A percentile compares a stretch with the other conserved stretches of the same genome.
These are phyloP conservation scores for Thymelicus lineola DNA, from an alignment of 2,888 invertebrate species.

Conservation along the genomic window DNA sequence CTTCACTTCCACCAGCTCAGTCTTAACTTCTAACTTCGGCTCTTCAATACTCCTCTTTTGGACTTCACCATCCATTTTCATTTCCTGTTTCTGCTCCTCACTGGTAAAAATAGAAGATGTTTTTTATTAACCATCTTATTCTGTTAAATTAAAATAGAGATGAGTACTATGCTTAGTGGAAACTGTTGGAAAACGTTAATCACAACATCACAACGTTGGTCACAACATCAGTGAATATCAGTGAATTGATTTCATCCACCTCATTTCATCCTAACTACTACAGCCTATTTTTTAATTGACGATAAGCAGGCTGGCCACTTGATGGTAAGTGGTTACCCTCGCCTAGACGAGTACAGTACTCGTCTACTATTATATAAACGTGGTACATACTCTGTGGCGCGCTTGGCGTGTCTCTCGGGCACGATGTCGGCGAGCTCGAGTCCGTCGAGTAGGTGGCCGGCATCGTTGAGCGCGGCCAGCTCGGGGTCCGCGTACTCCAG, in stretches of 20 bases:
- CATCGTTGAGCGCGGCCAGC: slow-evolving; percentile 91
- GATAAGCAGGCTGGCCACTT: too few relatives aligned
- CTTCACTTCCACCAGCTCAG: slow-evolving; percentile 62
- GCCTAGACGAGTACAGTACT: too few relatives aligned
- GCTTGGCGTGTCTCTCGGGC: slow-evolving; percentile 86
- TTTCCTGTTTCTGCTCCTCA: slow-evolving; percentile 66
- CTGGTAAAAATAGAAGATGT: slow-evolving; percentile 47
- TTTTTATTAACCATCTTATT: background rate
- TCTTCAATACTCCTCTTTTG: slow-evolving; percentile 73
- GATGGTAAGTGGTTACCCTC: too few relatives aligned
- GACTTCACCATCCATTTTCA: slow-evolving; percentile 70
- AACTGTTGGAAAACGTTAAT: too few relatives aligned
- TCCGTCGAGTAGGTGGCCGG: slow-evolving; percentile 94
- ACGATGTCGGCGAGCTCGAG: slow-evolving; percentile 92
- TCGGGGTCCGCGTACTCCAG: slow-evolving; percentile 98
- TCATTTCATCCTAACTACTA: too few relatives aligned
- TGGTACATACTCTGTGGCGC: slow-evolving; percentile 53
- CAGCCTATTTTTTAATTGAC: too few relatives aligned
- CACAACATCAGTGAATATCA: too few relatives aligned
- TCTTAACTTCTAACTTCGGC: slow-evolving; percentile 58
- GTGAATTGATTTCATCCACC: too few relatives aligned
- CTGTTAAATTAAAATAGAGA: too few relatives aligned
- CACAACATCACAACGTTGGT: too few relatives aligned
- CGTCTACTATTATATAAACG: too few relatives aligned
- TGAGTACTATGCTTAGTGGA: too few relatives aligned